Base-by-base conservation (phyloP, 1,140 invertebrate species). In the Notospermus geniculatus region DNA sequence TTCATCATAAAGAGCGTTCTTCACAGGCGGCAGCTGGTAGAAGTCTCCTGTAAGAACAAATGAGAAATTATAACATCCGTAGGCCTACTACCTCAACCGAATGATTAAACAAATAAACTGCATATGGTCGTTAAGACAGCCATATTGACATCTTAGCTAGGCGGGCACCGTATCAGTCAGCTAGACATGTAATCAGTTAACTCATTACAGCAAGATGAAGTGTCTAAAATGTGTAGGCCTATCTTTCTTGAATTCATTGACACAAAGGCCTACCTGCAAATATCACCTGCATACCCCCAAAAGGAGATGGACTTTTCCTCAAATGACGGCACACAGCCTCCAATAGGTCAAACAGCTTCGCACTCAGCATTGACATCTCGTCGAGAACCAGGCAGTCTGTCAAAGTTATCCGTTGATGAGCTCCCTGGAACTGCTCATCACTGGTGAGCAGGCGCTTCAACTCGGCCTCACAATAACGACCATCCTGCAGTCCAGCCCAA, bases 1-100 rank as follows among this genome's bases (percentile, higher is more conserved):
- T 19, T 65, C 64, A 27, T 52, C 55, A 57, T 65, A 62, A n/a
- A n/a, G n/a, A n/a, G n/a, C n/a, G n/a, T n/a, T n/a, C n/a, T n/a
- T n/a, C n/a, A n/a, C n/a, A n/a, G 59, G 64, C 17, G 54, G 64
- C 13, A 65, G 45, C 39, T 65, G 64, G 39, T 52, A 59, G 54
- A 65, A 65, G 28, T 65, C 64, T 27, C 46, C 64, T 56, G 17
- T 32, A 11, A 65, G 43, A 4, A 62, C 19, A 43, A 43, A 13
- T 11, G 11, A 19, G 39, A 11, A 43, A 43, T 43, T n/a, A n/a
- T n/a, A n/a, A n/a, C n/a, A n/a, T n/a, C n/a, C n/a, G 39, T 43
- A 43, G 39, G 39, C 39, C 19, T 43, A 43, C 11, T 43, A 43
- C 39, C 19, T 43, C 11, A 19, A n/a, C n/a, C n/a, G n/a, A n/a